phyloP scores from a whole-genome alignment of 2,113 vertebrate genomes.

The Hoplias malabaricus region DNA sequence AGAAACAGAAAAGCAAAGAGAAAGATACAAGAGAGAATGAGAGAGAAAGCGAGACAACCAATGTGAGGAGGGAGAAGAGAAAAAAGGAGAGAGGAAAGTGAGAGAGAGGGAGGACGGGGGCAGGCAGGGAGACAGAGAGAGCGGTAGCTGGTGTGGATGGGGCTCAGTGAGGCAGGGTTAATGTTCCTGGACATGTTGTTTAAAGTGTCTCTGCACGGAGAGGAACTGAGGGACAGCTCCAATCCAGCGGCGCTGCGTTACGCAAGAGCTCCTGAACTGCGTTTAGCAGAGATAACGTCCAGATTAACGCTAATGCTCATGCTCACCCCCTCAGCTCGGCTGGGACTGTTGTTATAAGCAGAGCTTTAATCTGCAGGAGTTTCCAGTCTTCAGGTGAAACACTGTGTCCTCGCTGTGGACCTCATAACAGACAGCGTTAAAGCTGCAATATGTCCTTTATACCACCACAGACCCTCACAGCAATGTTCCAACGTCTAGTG shows the following conservation, averaged over 20 bases:
- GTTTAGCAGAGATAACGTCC: constrained; percentile 55
- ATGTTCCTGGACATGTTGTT: neutral
- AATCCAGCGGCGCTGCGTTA: constrained; percentile 52
- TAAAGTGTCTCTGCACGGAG: neutral
- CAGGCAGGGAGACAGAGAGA: neutral
- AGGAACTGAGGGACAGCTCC: neutral
- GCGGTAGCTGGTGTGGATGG: neutral
- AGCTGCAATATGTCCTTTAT: too few species aligned
- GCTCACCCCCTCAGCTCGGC: constrained; percentile 12
- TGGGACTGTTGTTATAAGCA: constrained; percentile 19
- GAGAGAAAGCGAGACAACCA: too few species aligned
- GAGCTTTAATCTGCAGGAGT: constrained; percentile 6
- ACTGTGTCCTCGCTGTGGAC: neutral
- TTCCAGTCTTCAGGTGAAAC: constrained; percentile 2
- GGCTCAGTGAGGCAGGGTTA: neutral
- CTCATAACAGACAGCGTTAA: neutral
- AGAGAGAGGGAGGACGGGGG: neutral
- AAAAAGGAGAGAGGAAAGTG: too few species aligned
- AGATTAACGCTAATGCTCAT: constrained; percentile 59
- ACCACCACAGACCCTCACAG: too few species aligned
- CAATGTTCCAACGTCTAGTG: too few species aligned
- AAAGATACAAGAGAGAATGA: too few species aligned
- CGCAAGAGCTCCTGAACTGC: constrained; percentile 59
- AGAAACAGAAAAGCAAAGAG: too few species aligned
- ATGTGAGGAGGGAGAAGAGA: too few species aligned